Evolutionary conservation across 2,113 vertebrate species (phyloP).

Genomic region (Nyctibius bracteatus): DNA sequence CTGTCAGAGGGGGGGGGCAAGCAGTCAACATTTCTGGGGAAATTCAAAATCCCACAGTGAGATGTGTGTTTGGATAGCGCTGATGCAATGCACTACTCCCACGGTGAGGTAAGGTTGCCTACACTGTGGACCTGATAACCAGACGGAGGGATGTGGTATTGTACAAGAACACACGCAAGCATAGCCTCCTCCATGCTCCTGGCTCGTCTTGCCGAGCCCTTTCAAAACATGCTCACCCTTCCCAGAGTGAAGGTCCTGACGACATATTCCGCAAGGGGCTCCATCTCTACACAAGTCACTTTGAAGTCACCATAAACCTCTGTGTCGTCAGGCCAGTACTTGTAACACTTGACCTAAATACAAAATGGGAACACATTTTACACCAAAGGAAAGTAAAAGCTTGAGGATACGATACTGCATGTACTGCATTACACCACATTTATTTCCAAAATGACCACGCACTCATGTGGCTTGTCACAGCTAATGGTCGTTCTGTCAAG

Average conservation of each 20-base stretch:
- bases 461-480: background rate
- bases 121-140: background rate
- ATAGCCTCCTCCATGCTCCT: background rate
- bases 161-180: background rate
- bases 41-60: background rate
- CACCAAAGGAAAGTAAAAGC: background rate
- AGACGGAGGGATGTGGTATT: background rate
- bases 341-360: slow-evolving; percentile 95
- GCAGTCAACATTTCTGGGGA: background rate
- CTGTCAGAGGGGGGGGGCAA: background rate
- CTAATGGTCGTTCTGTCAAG: background rate
- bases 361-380: background rate
- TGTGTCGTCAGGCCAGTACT: slow-evolving; percentile 98
- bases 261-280: slow-evolving; percentile 95
- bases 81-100: background rate
- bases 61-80: accelerated
- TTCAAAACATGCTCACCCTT: slow-evolving; percentile 79
- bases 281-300: slow-evolving; percentile 94
- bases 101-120: background rate
- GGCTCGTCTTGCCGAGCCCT: background rate
- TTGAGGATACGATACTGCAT: background rate
- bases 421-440: background rate
- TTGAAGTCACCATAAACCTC: slow-evolving; percentile 98
- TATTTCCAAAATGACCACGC: background rate
- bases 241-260: slow-evolving; percentile 97